Evolutionary conservation across 2,888 invertebrate genomes (phyloP), one percentile per base, ranked within the genome.

Genomic region (Mechanitis mazaeus): DNA sequence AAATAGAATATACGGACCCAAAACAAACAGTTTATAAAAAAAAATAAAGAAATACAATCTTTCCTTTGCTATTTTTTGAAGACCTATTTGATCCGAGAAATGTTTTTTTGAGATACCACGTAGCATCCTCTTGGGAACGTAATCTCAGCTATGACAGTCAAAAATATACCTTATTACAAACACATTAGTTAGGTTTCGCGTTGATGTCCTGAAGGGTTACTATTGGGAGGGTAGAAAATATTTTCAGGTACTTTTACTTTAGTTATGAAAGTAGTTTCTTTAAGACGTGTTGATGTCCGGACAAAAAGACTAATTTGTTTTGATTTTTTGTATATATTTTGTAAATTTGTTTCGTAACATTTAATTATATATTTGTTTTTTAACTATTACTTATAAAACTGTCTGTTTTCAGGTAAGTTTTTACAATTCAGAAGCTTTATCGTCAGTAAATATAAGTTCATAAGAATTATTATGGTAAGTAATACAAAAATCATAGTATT

Each of bases 21-120:
- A 20, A 20, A 20, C 20, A 20, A 20, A 20, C 0, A 20, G 20
- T 9, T 42, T 42, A 9, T 9, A 3, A 42, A 42, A 42, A 42
- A 42, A 42, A 11, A 42, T 42, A 42, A 42, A 7, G 9, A 50
- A 50, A 50, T 50, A 7, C 50, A 50, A 50, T 31, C 50, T 50
- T 50, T 50, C 6, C 35, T 20, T 47, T 12, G 12, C n/a, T 47
- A 20, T 47, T 47, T 47, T 47, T 47, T 50, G 2, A 28, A 50
- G 31, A 50, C 31, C 50, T 31, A 50, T 50, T 50, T 50, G 42
- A 50, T 50, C 50, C 31, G 50, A 50, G 50, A 50, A 50, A 50
- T 50, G 50, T 31, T 50, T 31, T 50, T 50, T 50, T 50, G 31
- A 50, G 50, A 50, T 50, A 50, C 50, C 50, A 50, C 50, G 31